A percentile compares a stretch with the other conserved stretches of the same genome.
Evolutionary conservation across 2,797 vertebrate species (phyloP).

Genomic region (Coendou prehensilis): DNA sequence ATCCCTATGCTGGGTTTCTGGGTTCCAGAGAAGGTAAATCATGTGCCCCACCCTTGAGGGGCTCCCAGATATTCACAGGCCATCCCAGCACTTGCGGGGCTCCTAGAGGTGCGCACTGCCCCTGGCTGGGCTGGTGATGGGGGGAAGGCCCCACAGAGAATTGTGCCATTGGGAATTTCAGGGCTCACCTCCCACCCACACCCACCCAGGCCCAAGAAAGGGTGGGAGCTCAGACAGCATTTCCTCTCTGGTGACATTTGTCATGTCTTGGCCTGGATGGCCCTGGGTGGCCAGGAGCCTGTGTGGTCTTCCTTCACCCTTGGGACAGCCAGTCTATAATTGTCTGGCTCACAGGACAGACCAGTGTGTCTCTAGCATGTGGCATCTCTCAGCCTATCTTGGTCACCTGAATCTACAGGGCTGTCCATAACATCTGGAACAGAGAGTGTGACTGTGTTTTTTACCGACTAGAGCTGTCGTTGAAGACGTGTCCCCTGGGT

Average conservation of each 20-base stretch:
- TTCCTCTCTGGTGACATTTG: not conserved
- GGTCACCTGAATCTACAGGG: not conserved
- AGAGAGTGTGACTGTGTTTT: not conserved
- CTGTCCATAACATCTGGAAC: not conserved
- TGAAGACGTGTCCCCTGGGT: not conserved
- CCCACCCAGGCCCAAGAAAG: not conserved
- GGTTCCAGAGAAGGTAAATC: not conserved
- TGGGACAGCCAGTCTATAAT: not conserved
- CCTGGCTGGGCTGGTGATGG: not conserved
- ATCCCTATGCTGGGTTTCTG: not conserved
- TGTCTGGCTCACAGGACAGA: no score
- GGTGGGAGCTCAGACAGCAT: accelerated
- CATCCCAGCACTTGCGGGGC: accelerated
- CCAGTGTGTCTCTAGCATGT: not conserved
- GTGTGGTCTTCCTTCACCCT: not conserved
- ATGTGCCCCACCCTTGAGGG: no score
- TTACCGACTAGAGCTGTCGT: no score
- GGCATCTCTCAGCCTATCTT: not conserved
- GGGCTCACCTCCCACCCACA: accelerated
- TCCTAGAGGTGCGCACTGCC: not conserved
- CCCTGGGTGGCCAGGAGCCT: not conserved
- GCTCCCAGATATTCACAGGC: not conserved
- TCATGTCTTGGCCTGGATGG: accelerated
- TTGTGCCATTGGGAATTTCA: not conserved
- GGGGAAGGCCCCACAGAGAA: not conserved